Base-by-base conservation (phyloP, 2,113 vertebrate genomes). In the Brienomyrus brachyistius region DNA sequence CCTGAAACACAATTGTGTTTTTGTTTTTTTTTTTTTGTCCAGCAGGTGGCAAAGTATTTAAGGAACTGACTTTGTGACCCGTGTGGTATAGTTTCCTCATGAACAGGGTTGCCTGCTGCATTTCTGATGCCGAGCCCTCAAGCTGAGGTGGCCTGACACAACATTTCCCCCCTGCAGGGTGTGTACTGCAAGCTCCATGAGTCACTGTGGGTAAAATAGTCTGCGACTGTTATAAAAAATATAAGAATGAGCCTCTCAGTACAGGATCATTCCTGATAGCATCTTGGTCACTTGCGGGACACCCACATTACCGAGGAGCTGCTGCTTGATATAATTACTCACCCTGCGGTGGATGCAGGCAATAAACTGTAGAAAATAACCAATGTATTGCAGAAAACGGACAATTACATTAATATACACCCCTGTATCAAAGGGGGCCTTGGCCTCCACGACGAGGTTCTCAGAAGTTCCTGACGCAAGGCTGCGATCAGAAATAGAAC, bases 381-480 rank as follows among this genome's bases (percentile, higher is more conserved):
- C 15, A 4, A 40, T 0, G 31, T 35, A 77, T 77, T 15, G 11
- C 31, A 77, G 15, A 77, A 77, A 77, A 43, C 5, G 1, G 35
- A 80, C 35, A 80, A 43, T 80, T 43, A 45, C 56, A 31, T 62
- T 59, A 88, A 88, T 43, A 45, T 83, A 89, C 88, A 56, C 74
- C 74, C 54, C 56, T 40, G 50, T 19, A 35, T 70, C 23, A 87
- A 7, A n/a, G 11, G 23, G 2, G 54, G 5, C 2, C n/a, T 27
- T 50, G 4, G 27, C 3, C 50, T 54, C 27, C 23, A 17, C 3
- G n/a, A 15, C 23, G 2, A 31, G 85, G 50, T 35, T 50, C 23
- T 23, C 85, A 50, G 47, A 86, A 52, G 85, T 11, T 47, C 45
- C 85, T 86, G 85, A 52, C 9, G 48, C 74, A 86, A 86, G 23